A percentile compares a stretch with the other conserved stretches of the same genome.
Conservation (phyloP, 2,113 vertebrate species). For the Naja naja region DNA sequence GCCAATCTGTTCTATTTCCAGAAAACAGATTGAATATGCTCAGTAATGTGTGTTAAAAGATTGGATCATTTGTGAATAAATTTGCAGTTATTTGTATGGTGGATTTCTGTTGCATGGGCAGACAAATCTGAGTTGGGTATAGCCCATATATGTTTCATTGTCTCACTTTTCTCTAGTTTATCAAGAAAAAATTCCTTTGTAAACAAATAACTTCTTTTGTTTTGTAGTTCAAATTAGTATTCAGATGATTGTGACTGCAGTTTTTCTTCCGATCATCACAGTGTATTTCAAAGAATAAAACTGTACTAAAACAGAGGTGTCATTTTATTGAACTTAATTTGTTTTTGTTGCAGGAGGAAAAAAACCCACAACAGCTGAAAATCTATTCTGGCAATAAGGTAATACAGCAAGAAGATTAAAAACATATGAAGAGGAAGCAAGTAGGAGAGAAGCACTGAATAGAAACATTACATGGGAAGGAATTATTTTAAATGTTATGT, state of each 20-base stretch:
- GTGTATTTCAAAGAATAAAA: not conserved
- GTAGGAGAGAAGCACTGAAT: too few species aligned
- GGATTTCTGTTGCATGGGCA: not conserved
- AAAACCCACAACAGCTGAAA: not conserved
- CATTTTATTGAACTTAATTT: not conserved
- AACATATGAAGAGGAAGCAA: not conserved
- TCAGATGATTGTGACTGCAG: not conserved
- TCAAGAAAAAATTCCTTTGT: not conserved
- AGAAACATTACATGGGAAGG: not conserved
- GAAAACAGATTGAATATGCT: not conserved
- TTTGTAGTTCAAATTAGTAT: not conserved
- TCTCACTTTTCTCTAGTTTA: not conserved
- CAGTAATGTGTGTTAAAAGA: not conserved
- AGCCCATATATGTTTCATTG: not conserved
- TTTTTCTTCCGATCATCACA: not conserved
- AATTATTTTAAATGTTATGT: not conserved
- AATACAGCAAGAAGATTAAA: not conserved
- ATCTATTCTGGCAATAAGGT: constrained; percentile 6
- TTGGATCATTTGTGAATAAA: not conserved
- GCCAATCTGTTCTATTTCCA: not conserved
- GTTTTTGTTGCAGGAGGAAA: not conserved
- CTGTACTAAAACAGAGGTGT: not conserved
- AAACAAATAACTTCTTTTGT: not conserved
- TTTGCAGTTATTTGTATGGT: not conserved
- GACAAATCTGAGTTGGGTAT: not conserved